Percentiles rank a stretch among this genome's conserved stretches.
Evolutionary conservation across 2,113 vertebrate species (phyloP).

Genomic region (Etia nguti): DNA sequence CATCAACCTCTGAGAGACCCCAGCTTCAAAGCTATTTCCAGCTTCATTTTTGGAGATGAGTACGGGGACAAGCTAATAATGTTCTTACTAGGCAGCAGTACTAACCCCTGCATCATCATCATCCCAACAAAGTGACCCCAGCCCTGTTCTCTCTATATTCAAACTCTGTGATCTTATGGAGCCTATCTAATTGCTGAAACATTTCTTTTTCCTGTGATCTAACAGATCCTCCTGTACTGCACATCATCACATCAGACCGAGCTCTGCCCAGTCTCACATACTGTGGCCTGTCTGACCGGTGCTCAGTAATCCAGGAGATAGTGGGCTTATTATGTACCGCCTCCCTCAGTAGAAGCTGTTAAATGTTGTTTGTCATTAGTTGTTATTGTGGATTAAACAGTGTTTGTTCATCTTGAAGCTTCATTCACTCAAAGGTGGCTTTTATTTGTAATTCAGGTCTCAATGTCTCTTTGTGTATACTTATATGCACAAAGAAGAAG

Average conservation of each 20-base stretch:
- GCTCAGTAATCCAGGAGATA: not conserved
- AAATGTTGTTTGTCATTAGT: no score
- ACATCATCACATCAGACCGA: not conserved
- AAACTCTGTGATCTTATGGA: not conserved
- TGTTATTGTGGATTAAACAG: no score
- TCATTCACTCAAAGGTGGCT: not conserved
- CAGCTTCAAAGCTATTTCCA: not conserved
- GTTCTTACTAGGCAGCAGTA: not conserved
- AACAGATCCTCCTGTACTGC: not conserved
- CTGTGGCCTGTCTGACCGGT: not conserved
- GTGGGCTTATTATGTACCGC: not conserved
- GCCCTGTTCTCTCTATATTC: not conserved
- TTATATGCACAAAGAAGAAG: no score
- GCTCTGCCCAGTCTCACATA: not conserved
- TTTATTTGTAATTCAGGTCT: not conserved
- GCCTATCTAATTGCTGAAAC: not conserved
- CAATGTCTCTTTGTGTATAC: no score
- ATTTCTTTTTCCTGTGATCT: not conserved
- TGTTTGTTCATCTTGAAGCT: no score
- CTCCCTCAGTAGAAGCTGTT: no score
- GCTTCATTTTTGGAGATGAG: not conserved
- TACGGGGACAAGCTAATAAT: accelerated
- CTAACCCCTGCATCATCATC: not conserved
- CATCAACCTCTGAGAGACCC: not conserved
- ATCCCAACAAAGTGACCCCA: not conserved